A percentile compares a stretch with the other conserved stretches of the same genome.
Evolutionary conservation across 2,797 vertebrate genomes (phyloP).

Genomic region (Tinamus major): DNA sequence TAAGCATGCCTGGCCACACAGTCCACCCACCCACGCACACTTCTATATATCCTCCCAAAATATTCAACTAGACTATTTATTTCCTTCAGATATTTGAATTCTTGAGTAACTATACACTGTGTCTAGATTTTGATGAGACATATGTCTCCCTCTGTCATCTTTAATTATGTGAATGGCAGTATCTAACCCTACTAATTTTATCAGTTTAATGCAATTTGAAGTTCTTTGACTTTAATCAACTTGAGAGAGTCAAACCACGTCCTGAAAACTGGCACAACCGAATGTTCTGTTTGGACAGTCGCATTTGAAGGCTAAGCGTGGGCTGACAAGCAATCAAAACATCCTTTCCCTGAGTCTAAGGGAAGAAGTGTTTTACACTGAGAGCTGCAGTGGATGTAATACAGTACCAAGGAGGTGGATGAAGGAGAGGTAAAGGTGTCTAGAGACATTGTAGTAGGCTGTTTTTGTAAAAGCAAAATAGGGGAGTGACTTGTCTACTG

Average conservation of each 20-base stretch:
- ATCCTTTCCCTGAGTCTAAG: neutral
- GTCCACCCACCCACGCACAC: fast-evolving
- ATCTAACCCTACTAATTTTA: neutral
- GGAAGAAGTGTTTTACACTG: neutral
- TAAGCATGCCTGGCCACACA: neutral
- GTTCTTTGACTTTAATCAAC: neutral
- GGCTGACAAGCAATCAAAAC: neutral
- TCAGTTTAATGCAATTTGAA: neutral
- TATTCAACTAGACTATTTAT: neutral
- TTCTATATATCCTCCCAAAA: neutral
- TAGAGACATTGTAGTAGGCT: neutral
- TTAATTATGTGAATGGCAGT: neutral
- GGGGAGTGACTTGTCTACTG: neutral
- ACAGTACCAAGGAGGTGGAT: neutral
- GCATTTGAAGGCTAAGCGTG: neutral
- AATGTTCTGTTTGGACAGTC: neutral
- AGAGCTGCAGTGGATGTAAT: neutral
- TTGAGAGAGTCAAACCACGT: neutral
- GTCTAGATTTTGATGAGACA: neutral
- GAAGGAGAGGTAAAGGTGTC: neutral
- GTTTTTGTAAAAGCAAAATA: neutral
- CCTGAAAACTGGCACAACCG: neutral
- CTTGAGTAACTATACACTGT: neutral
- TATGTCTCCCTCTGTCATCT: neutral
- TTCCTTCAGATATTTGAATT: neutral